phyloP scores from a whole-genome alignment of 2,797 vertebrate genomes.

The Sternotherus odoratus region DNA sequence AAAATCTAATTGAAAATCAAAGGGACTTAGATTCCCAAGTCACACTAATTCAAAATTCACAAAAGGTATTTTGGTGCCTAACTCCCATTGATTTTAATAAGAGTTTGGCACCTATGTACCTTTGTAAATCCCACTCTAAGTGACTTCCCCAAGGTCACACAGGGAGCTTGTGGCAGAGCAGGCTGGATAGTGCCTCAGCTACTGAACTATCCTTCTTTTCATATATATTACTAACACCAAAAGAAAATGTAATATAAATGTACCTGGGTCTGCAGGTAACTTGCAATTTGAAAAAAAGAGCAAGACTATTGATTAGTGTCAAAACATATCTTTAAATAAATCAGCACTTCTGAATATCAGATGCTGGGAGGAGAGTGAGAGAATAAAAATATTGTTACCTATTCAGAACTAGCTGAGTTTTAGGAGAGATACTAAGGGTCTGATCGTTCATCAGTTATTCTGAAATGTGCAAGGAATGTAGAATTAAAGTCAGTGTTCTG shows the following conservation, averaged over 20 bases:
- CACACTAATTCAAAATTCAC: background rate
- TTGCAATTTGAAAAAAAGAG: background rate
- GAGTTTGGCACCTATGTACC: background rate
- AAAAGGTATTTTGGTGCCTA: background rate
- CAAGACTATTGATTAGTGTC: background rate
- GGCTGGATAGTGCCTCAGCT: background rate
- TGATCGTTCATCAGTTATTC: background rate
- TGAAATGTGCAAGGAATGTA: too few species aligned
- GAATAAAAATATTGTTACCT: conserved; percentile 14
- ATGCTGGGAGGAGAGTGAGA: background rate
- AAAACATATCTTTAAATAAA: background rate
- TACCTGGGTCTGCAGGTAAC: background rate
- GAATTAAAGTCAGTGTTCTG: too few species aligned
- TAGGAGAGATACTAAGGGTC: background rate
- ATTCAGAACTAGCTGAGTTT: background rate
- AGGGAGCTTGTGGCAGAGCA: background rate
- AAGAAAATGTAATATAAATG: background rate
- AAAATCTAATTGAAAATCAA: background rate
- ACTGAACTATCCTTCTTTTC: background rate
- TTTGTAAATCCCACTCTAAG: background rate
- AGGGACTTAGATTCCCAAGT: conserved; percentile 9
- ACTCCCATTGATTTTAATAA: background rate
- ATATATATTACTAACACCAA: background rate
- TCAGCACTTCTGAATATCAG: background rate
- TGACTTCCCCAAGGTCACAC: background rate